Base-by-base conservation (phyloP, 2,113 vertebrate species). In the Scatophagus argus region DNA sequence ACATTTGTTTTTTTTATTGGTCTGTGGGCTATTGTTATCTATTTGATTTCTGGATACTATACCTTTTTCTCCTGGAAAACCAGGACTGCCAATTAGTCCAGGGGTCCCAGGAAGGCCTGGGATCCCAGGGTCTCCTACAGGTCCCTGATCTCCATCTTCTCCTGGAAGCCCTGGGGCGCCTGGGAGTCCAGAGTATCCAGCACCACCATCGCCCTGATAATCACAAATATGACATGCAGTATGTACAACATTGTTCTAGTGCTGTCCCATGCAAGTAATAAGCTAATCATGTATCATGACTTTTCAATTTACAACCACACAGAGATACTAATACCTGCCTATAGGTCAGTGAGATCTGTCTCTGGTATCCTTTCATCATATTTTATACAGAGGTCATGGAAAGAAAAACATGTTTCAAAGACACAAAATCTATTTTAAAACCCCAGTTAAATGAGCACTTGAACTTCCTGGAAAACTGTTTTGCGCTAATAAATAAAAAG, bases 41-140 rank as follows among this genome's bases (percentile, higher is more conserved):
- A 27, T 60, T 54, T 38, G 3, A 11, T 21, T 39, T 4, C n/a
- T 34, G 7, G 21, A 2, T 76, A 82, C 81, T 81, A 3, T 77
- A 91, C 90, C 89, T 58, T 87, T 92, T 62, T 71, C 67, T 74
- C 91, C 92, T 47, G 38, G 55, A 43, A 9, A 23, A 32, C 91
- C 92, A 2, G 58, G 47, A 16, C 38, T 74, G 43, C 96, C 97
- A 0, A 76, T 79, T 39, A 31, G 55, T 47, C 96, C 96, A 0
- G 87, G 64, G 82, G 69, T 60, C 85, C 95, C 93, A 89, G 75
- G 49, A 90, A 88, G 38, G 13, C 92, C 92, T 46, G 65, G 58
- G 21, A 4, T 25, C 17, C 93, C 92, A 51, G 74, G 46, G 89
- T 90, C 88, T 91, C 96, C 96, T 54, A 77, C 71, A 68, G 91